phyloP scores from a whole-genome alignment of 2,113 vertebrate genomes.

The Elephantulus edwardii region DNA sequence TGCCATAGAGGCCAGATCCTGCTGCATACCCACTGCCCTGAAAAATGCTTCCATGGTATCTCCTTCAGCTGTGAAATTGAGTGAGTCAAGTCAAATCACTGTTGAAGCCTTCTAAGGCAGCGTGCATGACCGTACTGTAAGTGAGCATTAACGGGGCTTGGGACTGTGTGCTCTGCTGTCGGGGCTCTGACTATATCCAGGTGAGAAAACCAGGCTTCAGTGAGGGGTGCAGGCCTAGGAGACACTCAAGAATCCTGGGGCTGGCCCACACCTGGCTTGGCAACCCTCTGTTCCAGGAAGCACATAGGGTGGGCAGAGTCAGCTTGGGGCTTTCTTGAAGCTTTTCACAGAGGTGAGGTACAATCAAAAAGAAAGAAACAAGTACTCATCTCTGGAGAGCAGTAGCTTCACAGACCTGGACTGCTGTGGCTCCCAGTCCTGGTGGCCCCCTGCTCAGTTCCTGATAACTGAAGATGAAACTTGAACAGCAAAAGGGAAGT shows the following conservation, averaged over 20 bases:
- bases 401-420: conserved; percentile 49
- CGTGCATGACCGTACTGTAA: fast-evolving
- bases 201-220: fast-evolving
- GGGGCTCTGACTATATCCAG: background rate
- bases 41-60: background rate
- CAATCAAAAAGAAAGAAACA: conserved; percentile 82
- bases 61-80: background rate
- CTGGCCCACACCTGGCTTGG: background rate
- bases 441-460: conserved; percentile 50
- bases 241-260: background rate
- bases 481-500: conserved; percentile 84
- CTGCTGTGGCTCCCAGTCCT: background rate
- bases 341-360: conserved; percentile 72
- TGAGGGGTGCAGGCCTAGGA: background rate
- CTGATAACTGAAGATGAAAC: conserved; percentile 80
- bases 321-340: conserved; percentile 78
- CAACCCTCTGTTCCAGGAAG: conserved; percentile 59
- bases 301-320: conserved; percentile 67
- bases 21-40: fast-evolving
- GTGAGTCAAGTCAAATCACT: background rate
- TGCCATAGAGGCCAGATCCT: background rate
- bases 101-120: fast-evolving
- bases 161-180: background rate
- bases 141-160: background rate
- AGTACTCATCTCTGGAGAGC: conserved; percentile 80